These are phyloP conservation scores for Mactromeris polynyma DNA, from an alignment of 2,888 invertebrate genomes.

Conservation along the genomic window DNA sequence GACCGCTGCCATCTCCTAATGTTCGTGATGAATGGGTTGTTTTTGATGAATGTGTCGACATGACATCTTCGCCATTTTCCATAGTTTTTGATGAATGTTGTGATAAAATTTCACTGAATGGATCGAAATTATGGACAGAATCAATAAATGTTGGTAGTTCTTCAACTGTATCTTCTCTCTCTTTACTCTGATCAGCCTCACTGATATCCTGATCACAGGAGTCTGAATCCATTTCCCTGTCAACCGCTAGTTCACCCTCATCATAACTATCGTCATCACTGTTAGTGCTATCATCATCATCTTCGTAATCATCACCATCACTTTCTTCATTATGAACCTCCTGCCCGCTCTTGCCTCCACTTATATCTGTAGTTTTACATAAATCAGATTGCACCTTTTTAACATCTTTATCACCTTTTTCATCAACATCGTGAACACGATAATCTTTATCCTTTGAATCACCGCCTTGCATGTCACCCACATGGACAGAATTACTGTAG, in stretches of 20 bases:
- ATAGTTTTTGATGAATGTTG: slow-evolving; percentile 83
- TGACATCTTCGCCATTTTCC: slow-evolving; percentile 81
- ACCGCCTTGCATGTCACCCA: not conserved
- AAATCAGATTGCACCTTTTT: not conserved
- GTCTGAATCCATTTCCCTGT: slow-evolving; percentile 30
- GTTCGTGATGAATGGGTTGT: slow-evolving; percentile 81
- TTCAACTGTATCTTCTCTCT: slow-evolving; percentile 71
- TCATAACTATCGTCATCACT: slow-evolving; percentile 81
- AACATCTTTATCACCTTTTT: not conserved
- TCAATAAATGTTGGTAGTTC: slow-evolving; percentile 81
- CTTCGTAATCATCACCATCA: slow-evolving; percentile 19
- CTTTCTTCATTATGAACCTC: too few relatives aligned
- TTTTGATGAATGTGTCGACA: slow-evolving; percentile 82
- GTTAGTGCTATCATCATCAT: not conserved
- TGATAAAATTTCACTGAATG: slow-evolving; percentile 82
- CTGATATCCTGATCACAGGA: slow-evolving; percentile 47
- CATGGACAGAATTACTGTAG: not conserved
- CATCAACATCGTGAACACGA: not conserved
- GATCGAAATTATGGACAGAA: slow-evolving; percentile 81
- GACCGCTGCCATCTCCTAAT: slow-evolving; percentile 77
- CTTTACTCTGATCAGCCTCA: slow-evolving; percentile 34
- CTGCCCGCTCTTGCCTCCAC: not conserved
- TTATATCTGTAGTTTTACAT: not conserved
- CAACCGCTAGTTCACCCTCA: slow-evolving; percentile 79
- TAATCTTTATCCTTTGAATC: not conserved